Evolutionary conservation across 2,888 invertebrate genomes (phyloP), one percentile per base, ranked within the genome.

Genomic region (Hypselothyrea guttata): DNA sequence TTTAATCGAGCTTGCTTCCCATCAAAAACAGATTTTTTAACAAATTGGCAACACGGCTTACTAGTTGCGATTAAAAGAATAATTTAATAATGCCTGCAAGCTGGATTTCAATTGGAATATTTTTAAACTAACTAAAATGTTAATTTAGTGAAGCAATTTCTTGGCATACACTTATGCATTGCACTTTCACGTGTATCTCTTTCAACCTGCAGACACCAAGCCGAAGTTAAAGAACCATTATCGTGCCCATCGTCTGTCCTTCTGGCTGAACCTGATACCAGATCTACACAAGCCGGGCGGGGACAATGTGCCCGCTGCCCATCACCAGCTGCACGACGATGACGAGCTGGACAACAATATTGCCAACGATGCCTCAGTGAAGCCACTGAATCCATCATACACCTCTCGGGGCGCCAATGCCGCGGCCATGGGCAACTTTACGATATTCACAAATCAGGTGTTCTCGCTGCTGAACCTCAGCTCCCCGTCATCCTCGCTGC

Each of bases 261-360:
- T 98, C 90, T 98, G 98, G 98, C 90, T 98, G 57, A 97, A 98
- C 87, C 91, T 98, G 46, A 96, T 98, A 57, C 98, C 98, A 28
- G 97, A 98, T 87, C 92, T 96, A 22, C 96, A 96, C 87, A 94
- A 95, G 74, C 96, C 96, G 0, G 96, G 96, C 5, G 95, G 95
- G 5, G 96, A 96, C 76, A 96, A 96, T 79, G 95, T 97, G 2
- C 95, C 96, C 18, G 92, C 93, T 37, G 94, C 95, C 0, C 96
- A 97, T 89, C 97, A 98, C 89, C 94, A 95, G 70, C 92, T 98
- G 1, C 94, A 94, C 63, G 93, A 95, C 73, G 94, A 95, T 62
- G 85, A 77, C n/a, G 84, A 81, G 9, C 67, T 86, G 46, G 86
- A 86, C 40, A 89, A 95, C 71, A 93, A 94, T 42, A 92, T 93